These are phyloP conservation scores for Hylaeus volcanicus DNA, from an alignment of 1,140 invertebrate species.

Conservation along the genomic window DNA sequence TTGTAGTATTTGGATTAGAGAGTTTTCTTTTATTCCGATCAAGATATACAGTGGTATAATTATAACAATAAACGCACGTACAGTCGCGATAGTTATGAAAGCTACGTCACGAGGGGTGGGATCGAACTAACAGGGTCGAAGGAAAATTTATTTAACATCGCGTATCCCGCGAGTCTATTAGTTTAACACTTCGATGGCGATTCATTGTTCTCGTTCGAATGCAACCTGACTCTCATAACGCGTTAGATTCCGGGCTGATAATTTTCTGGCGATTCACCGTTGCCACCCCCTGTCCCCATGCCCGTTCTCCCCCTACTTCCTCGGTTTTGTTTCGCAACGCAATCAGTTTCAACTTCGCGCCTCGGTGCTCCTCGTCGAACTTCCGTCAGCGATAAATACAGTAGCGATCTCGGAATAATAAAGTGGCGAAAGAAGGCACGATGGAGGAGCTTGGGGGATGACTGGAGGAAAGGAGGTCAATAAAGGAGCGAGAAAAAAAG, in stretches of 20 bases:
- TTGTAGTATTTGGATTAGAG: too few relatives aligned
- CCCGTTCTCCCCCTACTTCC: background rate
- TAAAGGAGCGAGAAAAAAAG: background rate
- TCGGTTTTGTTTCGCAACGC: conserved; percentile 25
- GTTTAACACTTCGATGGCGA: conserved; percentile 1
- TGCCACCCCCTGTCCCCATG: too few relatives aligned
- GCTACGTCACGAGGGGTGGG: background rate
- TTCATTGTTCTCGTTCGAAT: conserved; percentile 22
- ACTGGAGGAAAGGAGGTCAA: background rate
- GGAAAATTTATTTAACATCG: conserved; percentile 9
- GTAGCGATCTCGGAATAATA: conserved; percentile 42
- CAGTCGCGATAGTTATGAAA: background rate
- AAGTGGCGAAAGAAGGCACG: conserved; percentile 20
- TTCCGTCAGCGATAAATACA: conserved; percentile 35
- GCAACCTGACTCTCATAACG: conserved; percentile 9
- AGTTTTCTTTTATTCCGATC: too few relatives aligned
- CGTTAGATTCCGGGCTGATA: conserved; percentile 21
- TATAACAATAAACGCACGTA: too few relatives aligned
- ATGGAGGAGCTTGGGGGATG: background rate
- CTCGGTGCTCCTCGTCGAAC: conserved; percentile 26
- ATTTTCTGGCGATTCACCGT: background rate
- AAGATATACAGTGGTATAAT: too few relatives aligned
- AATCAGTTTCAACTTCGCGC: conserved; percentile 42
- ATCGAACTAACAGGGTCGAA: background rate
- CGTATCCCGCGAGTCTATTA: background rate